These are phyloP conservation scores for Patagioenas fasciata DNA, from an alignment of 2,113 vertebrate genomes.

Conservation along the genomic window DNA sequence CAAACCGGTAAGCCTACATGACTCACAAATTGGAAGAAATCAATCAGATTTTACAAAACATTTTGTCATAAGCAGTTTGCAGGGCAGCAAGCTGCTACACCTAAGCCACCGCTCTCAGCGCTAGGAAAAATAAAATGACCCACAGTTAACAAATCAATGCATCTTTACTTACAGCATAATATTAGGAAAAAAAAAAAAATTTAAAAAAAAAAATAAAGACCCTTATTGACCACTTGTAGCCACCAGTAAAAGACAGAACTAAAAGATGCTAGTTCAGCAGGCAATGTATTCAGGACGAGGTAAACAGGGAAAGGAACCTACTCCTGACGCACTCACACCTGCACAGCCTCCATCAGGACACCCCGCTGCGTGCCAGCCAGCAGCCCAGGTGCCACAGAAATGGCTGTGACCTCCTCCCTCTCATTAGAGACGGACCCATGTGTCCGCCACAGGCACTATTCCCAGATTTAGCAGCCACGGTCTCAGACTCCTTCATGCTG, in stretches of 20 bases:
- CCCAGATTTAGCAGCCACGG: background rate
- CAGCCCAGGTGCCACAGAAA: background rate
- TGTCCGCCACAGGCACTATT: background rate
- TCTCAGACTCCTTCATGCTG: rapidly evolving
- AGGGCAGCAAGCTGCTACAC: background rate
- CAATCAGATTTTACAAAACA: background rate
- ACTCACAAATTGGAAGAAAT: background rate
- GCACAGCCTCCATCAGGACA: background rate
- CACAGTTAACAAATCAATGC: background rate
- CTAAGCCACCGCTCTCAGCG: rapidly evolving
- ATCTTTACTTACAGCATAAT: background rate
- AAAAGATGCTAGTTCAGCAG: background rate
- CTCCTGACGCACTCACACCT: background rate
- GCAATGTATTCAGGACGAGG: background rate
- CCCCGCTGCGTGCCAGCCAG: background rate
- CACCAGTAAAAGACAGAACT: background rate
- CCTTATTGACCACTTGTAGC: background rate
- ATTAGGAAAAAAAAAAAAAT: background rate
- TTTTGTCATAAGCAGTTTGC: background rate
- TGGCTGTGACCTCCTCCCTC: background rate
- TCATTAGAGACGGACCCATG: background rate
- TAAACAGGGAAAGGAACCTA: background rate
- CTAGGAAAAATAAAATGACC: background rate
- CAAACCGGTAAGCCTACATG: background rate
- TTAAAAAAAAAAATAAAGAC: background rate